A percentile compares a stretch with the other conserved stretches of the same genome.
These are phyloP conservation scores for Nebria ingens DNA, from an alignment of 1,140 invertebrate species.

Conservation along the genomic window DNA sequence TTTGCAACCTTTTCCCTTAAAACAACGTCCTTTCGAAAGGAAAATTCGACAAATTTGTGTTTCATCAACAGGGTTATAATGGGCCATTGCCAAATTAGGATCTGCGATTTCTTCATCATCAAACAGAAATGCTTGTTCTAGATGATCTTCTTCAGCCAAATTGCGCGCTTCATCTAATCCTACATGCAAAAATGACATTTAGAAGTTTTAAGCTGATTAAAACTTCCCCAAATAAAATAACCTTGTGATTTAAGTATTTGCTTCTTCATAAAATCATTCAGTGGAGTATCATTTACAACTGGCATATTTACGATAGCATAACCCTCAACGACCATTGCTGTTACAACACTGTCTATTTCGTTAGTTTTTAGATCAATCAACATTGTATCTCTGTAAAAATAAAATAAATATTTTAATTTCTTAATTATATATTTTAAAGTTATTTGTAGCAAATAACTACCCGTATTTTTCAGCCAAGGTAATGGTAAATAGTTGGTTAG, in stretches of 20 bases:
- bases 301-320: neutral
- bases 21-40: neutral
- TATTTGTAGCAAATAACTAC: neutral
- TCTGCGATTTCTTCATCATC: neutral
- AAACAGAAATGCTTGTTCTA: neutral
- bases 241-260: constrained; percentile 2
- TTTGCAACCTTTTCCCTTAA: neutral
- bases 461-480: neutral
- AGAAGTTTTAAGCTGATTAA: neutral
- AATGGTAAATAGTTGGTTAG: neutral
- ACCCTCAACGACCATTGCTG: neutral
- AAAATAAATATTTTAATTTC: neutral
- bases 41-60: neutral
- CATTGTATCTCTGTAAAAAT: neutral
- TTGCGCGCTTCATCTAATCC: neutral
- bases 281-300: neutral
- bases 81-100: neutral
- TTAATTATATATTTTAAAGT: neutral
- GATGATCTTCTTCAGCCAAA: neutral
- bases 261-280: neutral
- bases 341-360: neutral
- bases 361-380: neutral
- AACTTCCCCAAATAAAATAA: neutral
- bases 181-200: no score
- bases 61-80: neutral